phyloP scores from a whole-genome alignment of 2,888 invertebrate species.

The Microchrysa polita region DNA sequence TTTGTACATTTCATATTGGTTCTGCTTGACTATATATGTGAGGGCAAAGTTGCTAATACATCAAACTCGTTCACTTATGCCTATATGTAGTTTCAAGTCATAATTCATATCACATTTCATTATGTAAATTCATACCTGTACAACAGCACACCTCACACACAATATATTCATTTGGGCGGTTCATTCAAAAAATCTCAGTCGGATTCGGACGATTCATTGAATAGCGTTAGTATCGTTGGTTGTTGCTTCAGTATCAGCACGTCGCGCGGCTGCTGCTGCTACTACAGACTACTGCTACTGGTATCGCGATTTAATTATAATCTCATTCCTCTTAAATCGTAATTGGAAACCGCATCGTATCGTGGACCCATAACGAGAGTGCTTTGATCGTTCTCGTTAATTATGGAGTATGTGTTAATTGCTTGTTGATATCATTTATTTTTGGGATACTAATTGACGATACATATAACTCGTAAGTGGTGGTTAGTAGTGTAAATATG shows the following conservation, averaged over 20 bases:
- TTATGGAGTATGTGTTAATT: too few relatives aligned
- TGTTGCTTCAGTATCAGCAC: too few relatives aligned
- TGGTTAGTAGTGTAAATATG: too few relatives aligned
- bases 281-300: background rate
- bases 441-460: too few relatives aligned
- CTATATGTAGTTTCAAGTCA: slow-evolving; percentile 10
- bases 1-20: slow-evolving; percentile 2
- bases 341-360: too few relatives aligned
- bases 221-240: background rate
- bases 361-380: too few relatives aligned
- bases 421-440: too few relatives aligned
- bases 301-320: background rate
- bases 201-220: slow-evolving; percentile 17
- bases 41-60: background rate
- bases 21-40: background rate
- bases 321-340: too few relatives aligned
- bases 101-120: slow-evolving; percentile 43
- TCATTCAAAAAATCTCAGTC: background rate
- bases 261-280: background rate
- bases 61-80: background rate
- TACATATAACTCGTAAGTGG: too few relatives aligned
- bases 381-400: too few relatives aligned
- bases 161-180: slow-evolving; percentile 22
- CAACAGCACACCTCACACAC: too few relatives aligned
- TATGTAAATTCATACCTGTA: slow-evolving; percentile 39